phyloP scores from a whole-genome alignment of 2,797 vertebrate species.

The Melanotaenia nigrans region DNA sequence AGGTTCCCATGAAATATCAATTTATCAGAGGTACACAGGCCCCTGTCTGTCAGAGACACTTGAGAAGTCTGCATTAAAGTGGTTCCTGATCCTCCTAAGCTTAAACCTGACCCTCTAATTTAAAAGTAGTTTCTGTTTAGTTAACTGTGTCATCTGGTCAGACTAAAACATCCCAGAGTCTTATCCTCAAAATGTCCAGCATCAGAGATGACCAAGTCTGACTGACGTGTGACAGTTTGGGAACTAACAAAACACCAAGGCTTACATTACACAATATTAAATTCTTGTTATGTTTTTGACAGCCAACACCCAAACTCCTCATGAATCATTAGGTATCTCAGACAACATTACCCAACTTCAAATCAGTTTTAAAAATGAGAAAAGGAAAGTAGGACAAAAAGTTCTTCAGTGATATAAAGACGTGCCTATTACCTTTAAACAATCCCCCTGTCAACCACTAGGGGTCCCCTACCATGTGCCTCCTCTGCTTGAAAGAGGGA shows the following conservation, averaged over 20 bases:
- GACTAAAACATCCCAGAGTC: neutral
- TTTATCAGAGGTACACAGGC: neutral
- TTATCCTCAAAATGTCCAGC: neutral
- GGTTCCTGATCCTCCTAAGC: neutral
- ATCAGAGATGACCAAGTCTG: neutral
- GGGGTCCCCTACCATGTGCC: conserved; percentile 79
- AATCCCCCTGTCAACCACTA: conserved; percentile 65
- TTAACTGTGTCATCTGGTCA: neutral
- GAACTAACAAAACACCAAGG: neutral
- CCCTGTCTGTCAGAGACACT: neutral
- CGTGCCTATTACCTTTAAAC: conserved; percentile 53
- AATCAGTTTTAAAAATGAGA: neutral
- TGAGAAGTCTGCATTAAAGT: neutral
- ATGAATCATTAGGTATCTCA: conserved; percentile 13
- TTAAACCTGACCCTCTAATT: neutral
- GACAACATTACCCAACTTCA: neutral
- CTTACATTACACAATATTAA: conserved; percentile 42
- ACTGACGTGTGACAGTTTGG: conserved; percentile 17
- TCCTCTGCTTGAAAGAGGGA: conserved; percentile 78
- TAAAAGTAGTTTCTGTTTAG: conserved; percentile 4
- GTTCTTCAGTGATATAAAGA: neutral
- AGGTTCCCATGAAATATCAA: neutral
- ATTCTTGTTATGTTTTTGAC: neutral
- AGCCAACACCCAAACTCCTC: conserved; percentile 1
- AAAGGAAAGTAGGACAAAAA: conserved; percentile 11